Conservation (phyloP, 2,113 vertebrate species). For the Synchiropus splendidus region DNA sequence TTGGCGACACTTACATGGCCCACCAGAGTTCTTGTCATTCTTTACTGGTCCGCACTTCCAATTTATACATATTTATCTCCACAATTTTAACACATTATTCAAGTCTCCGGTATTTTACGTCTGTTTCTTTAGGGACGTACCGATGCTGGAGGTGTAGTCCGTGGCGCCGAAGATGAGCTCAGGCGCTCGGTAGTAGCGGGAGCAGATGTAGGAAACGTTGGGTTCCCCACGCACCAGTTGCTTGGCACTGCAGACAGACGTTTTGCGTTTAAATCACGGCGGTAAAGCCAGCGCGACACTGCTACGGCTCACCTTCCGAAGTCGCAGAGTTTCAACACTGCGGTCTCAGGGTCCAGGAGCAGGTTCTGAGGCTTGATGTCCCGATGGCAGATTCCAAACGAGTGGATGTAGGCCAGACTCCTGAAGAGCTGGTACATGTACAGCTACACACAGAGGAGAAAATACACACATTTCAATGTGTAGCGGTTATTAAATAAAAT, state of each 20-base stretch:
- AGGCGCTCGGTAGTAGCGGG: conserved; percentile 97
- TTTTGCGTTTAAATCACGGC: conserved; percentile 17
- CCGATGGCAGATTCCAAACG: conserved; percentile 98
- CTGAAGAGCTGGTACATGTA: conserved; percentile 99
- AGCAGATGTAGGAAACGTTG: conserved; percentile 99
- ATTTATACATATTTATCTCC: too few relatives aligned
- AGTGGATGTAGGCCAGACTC: conserved; percentile 99
- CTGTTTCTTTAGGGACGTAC: conserved; percentile 57
- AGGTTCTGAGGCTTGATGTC: conserved; percentile 99
- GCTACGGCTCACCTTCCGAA: conserved; percentile 98
- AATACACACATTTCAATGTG: conserved; percentile 4
- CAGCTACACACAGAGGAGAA: conserved; percentile 68
- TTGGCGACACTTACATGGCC: too few relatives aligned
- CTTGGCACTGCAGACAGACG: conserved; percentile 79
- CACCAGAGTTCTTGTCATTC: too few relatives aligned
- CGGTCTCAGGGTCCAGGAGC: conserved; percentile 97
- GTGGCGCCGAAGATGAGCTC: conserved; percentile 99
- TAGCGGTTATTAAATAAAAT: too few relatives aligned
- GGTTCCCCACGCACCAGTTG: conserved; percentile 98
- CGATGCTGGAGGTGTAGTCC: conserved; percentile 99
- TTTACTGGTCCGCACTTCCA: too few relatives aligned
- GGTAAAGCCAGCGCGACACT: too few relatives aligned
- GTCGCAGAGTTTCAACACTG: conserved; percentile 96
- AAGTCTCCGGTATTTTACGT: too few relatives aligned
- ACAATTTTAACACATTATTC: too few relatives aligned